phyloP scores from a whole-genome alignment of 2,888 invertebrate species.

The Drosophila longiperda region DNA sequence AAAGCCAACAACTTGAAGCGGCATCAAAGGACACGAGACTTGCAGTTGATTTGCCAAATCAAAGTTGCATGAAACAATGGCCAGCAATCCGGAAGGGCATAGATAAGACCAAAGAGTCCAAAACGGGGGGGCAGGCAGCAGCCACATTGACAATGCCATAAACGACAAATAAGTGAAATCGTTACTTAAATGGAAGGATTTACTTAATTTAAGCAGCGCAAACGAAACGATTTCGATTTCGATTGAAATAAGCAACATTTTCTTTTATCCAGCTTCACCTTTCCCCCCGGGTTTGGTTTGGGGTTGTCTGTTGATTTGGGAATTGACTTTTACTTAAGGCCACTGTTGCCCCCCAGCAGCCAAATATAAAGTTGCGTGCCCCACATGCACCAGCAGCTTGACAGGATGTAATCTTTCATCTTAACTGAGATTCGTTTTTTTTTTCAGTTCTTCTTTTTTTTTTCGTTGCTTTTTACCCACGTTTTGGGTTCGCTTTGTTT shows the following conservation, averaged over 20 bases:
- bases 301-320: conserved; percentile 66
- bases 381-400: conserved; percentile 35
- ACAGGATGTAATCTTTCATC: conserved; percentile 75
- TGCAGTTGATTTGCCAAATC: conserved; percentile 73
- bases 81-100: conserved; percentile 57
- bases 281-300: neutral
- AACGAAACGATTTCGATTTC: conserved; percentile 47
- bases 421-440: conserved; percentile 62
- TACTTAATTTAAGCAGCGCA: conserved; percentile 69
- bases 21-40: conserved; percentile 31
- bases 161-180: conserved; percentile 41
- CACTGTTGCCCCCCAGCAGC: conserved; percentile 2
- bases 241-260: conserved; percentile 76
- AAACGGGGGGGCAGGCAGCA: neutral
- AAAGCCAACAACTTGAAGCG: conserved; percentile 15
- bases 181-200: conserved; percentile 72
- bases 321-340: conserved; percentile 71
- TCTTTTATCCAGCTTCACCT: conserved; percentile 14
- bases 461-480: neutral
- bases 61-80: conserved; percentile 74
- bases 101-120: conserved; percentile 36
- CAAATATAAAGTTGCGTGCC: conserved; percentile 2
- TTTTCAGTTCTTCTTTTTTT: neutral
- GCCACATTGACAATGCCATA: conserved; percentile 45
- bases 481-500: conserved; percentile 19